Base-by-base conservation (phyloP, 2,797 vertebrate species). In the Coranthus polyacanthus region DNA sequence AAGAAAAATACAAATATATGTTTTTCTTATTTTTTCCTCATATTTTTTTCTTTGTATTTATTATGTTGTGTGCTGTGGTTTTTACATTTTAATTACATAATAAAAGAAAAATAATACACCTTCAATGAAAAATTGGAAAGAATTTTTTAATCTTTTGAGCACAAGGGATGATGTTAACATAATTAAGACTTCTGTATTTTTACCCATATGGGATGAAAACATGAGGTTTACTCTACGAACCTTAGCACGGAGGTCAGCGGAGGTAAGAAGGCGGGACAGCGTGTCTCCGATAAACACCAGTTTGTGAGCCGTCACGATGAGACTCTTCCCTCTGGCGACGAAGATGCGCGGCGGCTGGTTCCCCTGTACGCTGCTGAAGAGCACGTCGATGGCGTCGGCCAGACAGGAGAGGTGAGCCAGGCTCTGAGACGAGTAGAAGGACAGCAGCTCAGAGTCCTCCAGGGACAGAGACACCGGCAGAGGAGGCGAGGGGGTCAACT, bases 201-300 rank as follows among this genome's bases (percentile, higher is more conserved):
- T 9, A 16, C 4, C 6, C 43, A 26, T 5, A 26, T 26, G 24
- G 24, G 24, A 5, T 6, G 24, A 3, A 6, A 26, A 5, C 5
- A 26, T 26, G 24, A 13, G 4, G 7, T 3, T 41, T 6, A 18
- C 18, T 58, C 5, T 8, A 24, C 50, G 9, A 7, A 94, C 94
- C 88, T 95, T 95, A 22, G 93, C 89, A 65, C 96, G 91, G 37
- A 98, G 92, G 65, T 95, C 94, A 0, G 92, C 85, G 0, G 95
- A 97, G 45, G 92, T 89, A 12, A 95, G 94, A 26, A 96, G 93
- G 29, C 96, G 95, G 26, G 95, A 95, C 5, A 98, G 94, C 0
- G 96, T 96, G 85, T 98, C 96, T 10, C 96, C 96, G 0, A 96
- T 95, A n/a, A 98, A 97, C 58, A 98, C 96, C 61, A 98, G 92